Evolutionary conservation across 1,140 invertebrate genomes (phyloP).

Genomic region (Chelonus insularis): DNA sequence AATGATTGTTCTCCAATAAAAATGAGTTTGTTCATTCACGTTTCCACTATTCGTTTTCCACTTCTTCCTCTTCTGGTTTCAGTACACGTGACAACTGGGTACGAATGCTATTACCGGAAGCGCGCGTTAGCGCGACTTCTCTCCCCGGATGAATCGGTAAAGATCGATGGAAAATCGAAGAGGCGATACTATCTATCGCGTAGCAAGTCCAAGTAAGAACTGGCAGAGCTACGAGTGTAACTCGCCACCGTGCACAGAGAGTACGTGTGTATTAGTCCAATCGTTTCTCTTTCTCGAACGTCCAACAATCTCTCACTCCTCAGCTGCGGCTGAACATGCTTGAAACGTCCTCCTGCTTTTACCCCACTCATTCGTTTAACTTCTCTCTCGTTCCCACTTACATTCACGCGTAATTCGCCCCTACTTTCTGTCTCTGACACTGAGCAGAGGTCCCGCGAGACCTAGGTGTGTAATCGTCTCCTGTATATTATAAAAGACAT

Average conservation of each 20-base stretch:
- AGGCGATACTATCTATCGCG: slow-evolving; percentile 54
- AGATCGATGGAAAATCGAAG: slow-evolving; percentile 38
- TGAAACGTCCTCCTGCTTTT: slow-evolving; percentile 5
- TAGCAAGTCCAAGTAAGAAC: slow-evolving; percentile 56
- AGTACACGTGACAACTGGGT: background rate
- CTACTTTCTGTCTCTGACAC: slow-evolving; percentile 1
- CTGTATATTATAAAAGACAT: background rate
- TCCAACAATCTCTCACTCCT: slow-evolving; percentile 4
- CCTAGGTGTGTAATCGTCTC: slow-evolving; percentile 4
- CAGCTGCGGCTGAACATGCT: slow-evolving; percentile 1
- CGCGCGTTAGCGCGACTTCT: background rate
- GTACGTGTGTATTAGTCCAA: slow-evolving; percentile 20
- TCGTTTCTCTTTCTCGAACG: background rate
- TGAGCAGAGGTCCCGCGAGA: background rate
- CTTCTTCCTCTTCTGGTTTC: too few species aligned
- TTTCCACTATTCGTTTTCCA: too few species aligned
- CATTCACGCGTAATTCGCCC: slow-evolving; percentile 11
- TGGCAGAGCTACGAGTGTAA: slow-evolving; percentile 45
- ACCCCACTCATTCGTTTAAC: slow-evolving; percentile 4
- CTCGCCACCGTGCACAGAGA: slow-evolving; percentile 39
- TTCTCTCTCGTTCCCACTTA: background rate
- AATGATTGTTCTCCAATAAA: too few species aligned
- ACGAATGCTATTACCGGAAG: background rate
- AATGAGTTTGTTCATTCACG: too few species aligned
- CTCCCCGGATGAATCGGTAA: slow-evolving; percentile 4